Conservation (phyloP, 1,140 invertebrate species). For the Choristoneura fumiferana region DNA sequence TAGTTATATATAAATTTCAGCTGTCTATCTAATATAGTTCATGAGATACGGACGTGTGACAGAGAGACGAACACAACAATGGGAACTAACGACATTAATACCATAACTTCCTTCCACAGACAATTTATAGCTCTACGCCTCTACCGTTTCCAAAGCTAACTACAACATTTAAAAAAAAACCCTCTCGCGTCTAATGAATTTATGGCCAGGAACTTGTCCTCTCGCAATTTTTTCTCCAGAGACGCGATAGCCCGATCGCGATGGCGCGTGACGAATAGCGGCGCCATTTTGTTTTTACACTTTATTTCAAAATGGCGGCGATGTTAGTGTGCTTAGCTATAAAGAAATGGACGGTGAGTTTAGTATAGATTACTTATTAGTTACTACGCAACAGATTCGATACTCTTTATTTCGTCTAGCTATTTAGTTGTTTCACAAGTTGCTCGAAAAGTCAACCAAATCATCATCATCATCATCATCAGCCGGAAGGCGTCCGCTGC, state of each 20-base stretch:
- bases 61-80: no score
- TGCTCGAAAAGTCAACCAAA: no score
- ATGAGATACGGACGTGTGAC: no score
- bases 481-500: no score
- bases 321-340: background rate
- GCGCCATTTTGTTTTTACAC: conserved; percentile 20
- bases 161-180: conserved; percentile 59
- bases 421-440: no score
- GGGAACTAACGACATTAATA: no score
- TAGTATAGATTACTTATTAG: no score
- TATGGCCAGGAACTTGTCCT: conserved; percentile 71
- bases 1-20: no score
- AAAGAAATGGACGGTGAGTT: background rate
- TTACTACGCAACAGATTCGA: no score
- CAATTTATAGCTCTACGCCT: conserved; percentile 33
- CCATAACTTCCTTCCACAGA: conserved; percentile 11
- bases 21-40: no score
- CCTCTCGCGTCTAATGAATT: conserved; percentile 71
- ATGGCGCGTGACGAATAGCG: conserved; percentile 46
- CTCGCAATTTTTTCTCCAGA: conserved; percentile 55
- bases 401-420: no score
- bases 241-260: conserved; percentile 60
- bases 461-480: no score
- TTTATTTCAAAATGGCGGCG: conserved; percentile 15
- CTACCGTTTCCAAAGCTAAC: conserved; percentile 30